Conservation (phyloP, 1,140 invertebrate species). For the Drosophila cardini region DNA sequence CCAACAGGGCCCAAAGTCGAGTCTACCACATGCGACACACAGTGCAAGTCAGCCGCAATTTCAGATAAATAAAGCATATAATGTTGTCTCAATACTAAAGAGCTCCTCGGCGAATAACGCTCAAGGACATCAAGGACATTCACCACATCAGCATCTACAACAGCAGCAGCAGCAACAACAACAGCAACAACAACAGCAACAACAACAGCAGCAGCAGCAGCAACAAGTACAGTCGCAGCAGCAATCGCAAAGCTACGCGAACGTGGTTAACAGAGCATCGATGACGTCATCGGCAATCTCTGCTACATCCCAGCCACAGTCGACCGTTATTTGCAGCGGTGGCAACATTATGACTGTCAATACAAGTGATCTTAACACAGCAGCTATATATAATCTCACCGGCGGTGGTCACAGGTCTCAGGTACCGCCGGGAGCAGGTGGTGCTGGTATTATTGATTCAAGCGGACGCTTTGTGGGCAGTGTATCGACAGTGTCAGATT, state of each 20-base stretch:
- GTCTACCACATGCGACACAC: conserved; percentile 28
- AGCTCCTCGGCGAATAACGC: conserved; percentile 39
- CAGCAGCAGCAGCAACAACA: conserved; percentile 22
- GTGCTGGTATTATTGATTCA: conserved; percentile 37
- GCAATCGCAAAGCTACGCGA: conserved; percentile 58
- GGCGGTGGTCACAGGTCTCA: conserved; percentile 28
- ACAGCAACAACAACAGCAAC: conserved; percentile 31
- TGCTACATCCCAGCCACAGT: conserved; percentile 41
- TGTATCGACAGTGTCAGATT: conserved; percentile 33
- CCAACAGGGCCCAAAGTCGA: conserved; percentile 38
- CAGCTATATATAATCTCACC: conserved; percentile 54
- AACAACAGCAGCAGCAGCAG: conserved; percentile 39
- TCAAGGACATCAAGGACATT: conserved; percentile 28
- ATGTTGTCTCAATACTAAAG: conserved; percentile 63
- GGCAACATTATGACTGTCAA: conserved; percentile 55
- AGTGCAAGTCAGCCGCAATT: conserved; percentile 56
- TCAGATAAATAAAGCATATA: conserved; percentile 68
- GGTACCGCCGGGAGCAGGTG: conserved; percentile 19
- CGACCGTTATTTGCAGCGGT: conserved; percentile 59
- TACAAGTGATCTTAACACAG: conserved; percentile 41
- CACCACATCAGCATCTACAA: neutral
- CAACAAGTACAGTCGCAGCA: conserved; percentile 15
- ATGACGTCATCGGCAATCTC: conserved; percentile 18
- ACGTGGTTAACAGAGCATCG: conserved; percentile 51
- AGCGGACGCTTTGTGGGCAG: conserved; percentile 45